phyloP scores from a whole-genome alignment of 2,888 invertebrate species.

The Eupithecia exiguata region DNA sequence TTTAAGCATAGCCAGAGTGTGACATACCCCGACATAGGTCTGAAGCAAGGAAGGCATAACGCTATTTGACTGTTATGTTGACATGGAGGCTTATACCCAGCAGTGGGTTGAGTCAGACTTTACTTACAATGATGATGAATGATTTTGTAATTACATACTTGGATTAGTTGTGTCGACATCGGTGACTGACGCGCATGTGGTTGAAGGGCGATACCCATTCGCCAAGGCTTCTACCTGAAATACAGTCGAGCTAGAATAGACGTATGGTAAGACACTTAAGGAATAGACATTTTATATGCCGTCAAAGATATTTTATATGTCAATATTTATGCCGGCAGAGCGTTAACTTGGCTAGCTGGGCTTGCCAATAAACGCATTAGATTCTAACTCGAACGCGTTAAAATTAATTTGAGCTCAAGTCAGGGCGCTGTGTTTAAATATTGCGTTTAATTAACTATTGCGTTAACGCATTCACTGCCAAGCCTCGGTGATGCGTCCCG shows the following conservation, averaged over 20 bases:
- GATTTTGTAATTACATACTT: constrained; percentile 53
- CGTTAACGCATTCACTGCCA: neutral
- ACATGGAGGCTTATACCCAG: neutral
- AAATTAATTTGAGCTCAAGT: neutral
- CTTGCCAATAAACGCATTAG: neutral
- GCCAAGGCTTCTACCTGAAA: constrained; percentile 69
- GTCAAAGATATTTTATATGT: neutral
- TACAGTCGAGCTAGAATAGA: neutral
- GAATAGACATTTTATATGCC: neutral
- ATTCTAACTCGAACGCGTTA: neutral
- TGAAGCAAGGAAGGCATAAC: too few relatives aligned
- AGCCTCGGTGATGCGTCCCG: neutral
- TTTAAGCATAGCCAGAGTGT: too few relatives aligned
- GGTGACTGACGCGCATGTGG: constrained; percentile 60
- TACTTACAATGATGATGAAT: too few relatives aligned
- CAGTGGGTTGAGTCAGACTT: too few relatives aligned
- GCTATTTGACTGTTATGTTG: too few relatives aligned
- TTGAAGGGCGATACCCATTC: constrained; percentile 56
- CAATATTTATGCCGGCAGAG: neutral
- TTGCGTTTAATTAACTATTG: neutral
- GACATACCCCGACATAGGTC: too few relatives aligned
- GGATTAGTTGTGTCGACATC: constrained; percentile 53
- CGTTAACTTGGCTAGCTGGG: neutral
- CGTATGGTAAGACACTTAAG: neutral
- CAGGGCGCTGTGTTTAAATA: neutral